Base-by-base conservation (phyloP, 2,113 vertebrate genomes). In the Dipodomys spectabilis region DNA sequence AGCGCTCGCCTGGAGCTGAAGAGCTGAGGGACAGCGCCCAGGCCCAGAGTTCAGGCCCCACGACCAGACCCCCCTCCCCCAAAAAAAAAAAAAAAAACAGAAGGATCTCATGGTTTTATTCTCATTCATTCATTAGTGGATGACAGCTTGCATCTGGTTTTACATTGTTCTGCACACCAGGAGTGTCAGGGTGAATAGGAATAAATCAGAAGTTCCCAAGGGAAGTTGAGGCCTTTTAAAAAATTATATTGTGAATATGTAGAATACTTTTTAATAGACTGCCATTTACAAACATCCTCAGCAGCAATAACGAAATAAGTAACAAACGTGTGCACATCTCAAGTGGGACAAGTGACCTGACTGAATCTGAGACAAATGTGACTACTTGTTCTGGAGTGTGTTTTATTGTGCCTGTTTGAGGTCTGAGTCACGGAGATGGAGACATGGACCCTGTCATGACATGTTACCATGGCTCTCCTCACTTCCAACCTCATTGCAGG, bases 171-270 rank as follows among this genome's bases (percentile, higher is more conserved):
- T 15, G 28, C 18, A 35, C 89, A 73, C 11, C 74, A 94, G 28
- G 53, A 89, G 39, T 65, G 78, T 68, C 49, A 67, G 53, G 62
- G 60, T 74, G 30, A 83, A 86, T 25, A 71, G 19, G 7, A 82
- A 92, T 85, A 83, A 65, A 80, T 19, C 79, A 12, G n/a, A 71
- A 92, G 78, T 19, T 65, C 35, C 30, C 78, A 7, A 67, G 30
- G 44, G n/a, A 2, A 67, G 22, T 80, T 22, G 81, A 64, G 22
- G 53, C 53, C 53, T 57, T 57, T 64, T 23, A 7, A 23, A 25
- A n/a, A 68, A 95, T 92, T 69, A 85, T n/a, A 74, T 73, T 67
- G 68, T 32, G 88, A 95, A 85, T 69, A 92, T 35, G 45, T 44
- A 77, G 64, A 77, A 27, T 86, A 32, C 5, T 83, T 86, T 82